Evolutionary conservation across 2,797 vertebrate species (phyloP), one percentile per base, ranked within the genome.

Genomic region (Atherinosoma microstoma): DNA sequence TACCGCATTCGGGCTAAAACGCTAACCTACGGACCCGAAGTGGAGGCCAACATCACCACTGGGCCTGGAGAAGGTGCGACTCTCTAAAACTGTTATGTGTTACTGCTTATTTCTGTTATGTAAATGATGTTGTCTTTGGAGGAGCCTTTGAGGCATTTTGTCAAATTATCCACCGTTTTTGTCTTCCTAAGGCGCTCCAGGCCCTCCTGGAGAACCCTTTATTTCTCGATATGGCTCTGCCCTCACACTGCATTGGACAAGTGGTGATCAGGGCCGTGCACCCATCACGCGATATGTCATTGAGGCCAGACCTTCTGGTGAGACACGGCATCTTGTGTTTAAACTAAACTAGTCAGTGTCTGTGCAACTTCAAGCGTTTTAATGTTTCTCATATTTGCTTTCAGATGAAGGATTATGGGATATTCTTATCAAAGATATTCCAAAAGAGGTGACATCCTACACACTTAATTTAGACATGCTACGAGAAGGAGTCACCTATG

Each of bases 351-450:
- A 3, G 29, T 20, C 54, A 2, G 29, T 45, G n/a, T 68, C 22
- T 63, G 53, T 58, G 20, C 53, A 32, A 35, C 0, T 4, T 47
- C 5, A 20, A 36, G 15, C 22, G 34, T 51, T 57, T 42, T 59
- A 40, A 1, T 34, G 3, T 42, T 62, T 20, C 45, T 49, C 20
- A 49, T 22, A 4, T 22, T 22, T 66, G 10, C 10, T 35, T 73
- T 49, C 82, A 99, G 98, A 99, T 0, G 98, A 99, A 87, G 98
- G 98, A 16, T 91, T 99, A 36, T 99, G 98, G 98, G 98, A 99
- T 85, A 97, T 99, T 86, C 96, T 99, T 30, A 98, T 99, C 90
- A 99, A 98, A 83, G 97, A 99, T 87, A 98, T 99, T 82, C 98
- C 98, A 47, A 98, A 97, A 91, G 97, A 99, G 84, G 98, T 97